Evolutionary conservation across 2,888 invertebrate species (phyloP).

Genomic region (Tupiocoris notatus): DNA sequence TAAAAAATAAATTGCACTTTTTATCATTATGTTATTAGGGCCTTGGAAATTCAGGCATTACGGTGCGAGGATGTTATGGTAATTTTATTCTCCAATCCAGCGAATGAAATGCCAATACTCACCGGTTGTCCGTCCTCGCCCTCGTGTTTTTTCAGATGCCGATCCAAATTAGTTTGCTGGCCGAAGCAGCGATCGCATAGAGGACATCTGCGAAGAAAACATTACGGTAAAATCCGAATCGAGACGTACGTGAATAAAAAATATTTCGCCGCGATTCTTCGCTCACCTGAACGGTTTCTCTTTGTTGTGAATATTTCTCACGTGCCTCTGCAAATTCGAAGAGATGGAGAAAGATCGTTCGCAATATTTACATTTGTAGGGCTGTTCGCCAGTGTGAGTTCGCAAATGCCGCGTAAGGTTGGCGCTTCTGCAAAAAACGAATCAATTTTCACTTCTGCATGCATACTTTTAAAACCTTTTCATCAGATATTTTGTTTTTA

Average conservation of each 20-base stretch:
- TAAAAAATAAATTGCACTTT: constrained; percentile 9
- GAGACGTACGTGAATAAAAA: no score
- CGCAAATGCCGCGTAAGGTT: constrained; percentile 94
- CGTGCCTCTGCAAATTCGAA: constrained; percentile 96
- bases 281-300: constrained; percentile 89
- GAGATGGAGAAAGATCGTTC: constrained; percentile 98
- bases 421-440: constrained; percentile 67
- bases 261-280: not conserved
- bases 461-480: no score
- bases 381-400: constrained; percentile 97
- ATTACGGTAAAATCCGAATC: no score
- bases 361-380: constrained; percentile 97
- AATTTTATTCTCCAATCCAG: constrained; percentile 15
- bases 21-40: not conserved
- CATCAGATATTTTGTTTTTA: no score
- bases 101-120: constrained; percentile 24
- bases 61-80: constrained; percentile 16
- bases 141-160: constrained; percentile 97
- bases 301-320: constrained; percentile 98
- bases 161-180: constrained; percentile 96
- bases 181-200: constrained; percentile 97
- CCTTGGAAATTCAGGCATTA: not conserved
- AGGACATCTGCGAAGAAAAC: constrained; percentile 59
- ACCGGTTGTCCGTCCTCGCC: constrained; percentile 60
- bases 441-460: not conserved